Conservation (phyloP, 1,140 invertebrate genomes). For the Stenopsyche tienmushanensis region DNA sequence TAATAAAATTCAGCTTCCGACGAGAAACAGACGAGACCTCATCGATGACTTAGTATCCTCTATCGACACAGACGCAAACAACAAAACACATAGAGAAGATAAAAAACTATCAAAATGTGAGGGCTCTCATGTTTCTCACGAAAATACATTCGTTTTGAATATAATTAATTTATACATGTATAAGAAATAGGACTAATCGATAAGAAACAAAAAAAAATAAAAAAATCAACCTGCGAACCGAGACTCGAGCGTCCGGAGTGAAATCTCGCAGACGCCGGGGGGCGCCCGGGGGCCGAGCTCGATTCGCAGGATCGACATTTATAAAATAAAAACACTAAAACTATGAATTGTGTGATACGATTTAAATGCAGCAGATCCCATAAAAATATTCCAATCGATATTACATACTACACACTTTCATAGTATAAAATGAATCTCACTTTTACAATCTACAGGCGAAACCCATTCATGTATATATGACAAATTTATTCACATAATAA, state of each 20-base stretch:
- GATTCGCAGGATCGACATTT: no score
- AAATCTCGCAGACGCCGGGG: no score
- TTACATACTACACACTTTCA: neutral
- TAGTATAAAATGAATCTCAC: neutral
- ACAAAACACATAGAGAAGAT: neutral
- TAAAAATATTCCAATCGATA: no score
- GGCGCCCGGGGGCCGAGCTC: no score
- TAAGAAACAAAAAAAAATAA: neutral
- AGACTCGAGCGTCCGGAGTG: no score
- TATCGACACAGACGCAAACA: neutral
- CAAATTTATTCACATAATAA: neutral
- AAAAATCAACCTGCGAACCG: no score
- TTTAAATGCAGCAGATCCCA: neutral
- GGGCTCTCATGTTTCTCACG: neutral
- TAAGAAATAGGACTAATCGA: neutral
- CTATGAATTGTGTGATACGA: neutral
- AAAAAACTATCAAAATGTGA: neutral
- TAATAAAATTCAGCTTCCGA: conserved; percentile 16
- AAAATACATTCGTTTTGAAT: neutral
- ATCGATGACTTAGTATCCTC: neutral
- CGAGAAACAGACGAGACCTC: neutral
- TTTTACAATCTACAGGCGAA: neutral
- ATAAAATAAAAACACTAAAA: no score
- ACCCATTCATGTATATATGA: neutral
- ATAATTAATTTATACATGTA: neutral